Conservation (phyloP, 2,113 vertebrate genomes). For the Mustela lutreola region DNA sequence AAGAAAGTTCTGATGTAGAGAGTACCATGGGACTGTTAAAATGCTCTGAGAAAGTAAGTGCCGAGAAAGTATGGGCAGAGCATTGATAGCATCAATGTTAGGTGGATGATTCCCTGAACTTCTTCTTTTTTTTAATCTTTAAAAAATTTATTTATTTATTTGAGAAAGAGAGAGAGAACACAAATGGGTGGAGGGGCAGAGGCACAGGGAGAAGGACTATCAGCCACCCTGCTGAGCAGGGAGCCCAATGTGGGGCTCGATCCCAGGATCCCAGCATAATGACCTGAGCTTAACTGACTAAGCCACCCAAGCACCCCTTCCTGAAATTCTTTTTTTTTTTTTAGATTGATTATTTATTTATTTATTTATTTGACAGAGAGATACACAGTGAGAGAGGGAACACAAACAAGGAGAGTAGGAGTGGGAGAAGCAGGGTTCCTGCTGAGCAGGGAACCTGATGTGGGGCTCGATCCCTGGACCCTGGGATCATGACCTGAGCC, state of each 20-base stretch:
- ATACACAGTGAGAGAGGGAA: too few species aligned
- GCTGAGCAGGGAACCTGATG: too few species aligned
- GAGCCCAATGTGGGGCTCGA: too few species aligned
- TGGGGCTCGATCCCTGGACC: too few species aligned
- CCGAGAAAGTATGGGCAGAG: not conserved
- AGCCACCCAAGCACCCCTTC: not conserved
- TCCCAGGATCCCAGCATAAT: too few species aligned
- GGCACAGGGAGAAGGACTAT: not conserved
- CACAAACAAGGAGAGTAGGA: too few species aligned
- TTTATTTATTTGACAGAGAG: too few species aligned
- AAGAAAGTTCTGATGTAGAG: not conserved
- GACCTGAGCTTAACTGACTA: not conserved
- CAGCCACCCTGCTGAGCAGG: not conserved
- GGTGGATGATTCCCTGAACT: not conserved
- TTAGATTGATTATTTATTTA: too few species aligned
- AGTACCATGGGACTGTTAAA: not conserved
- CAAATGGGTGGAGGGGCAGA: not conserved
- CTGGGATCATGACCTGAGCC: too few species aligned
- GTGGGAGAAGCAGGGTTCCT: too few species aligned
- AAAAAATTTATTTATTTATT: not conserved
- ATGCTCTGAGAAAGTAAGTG: not conserved
- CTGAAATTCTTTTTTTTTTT: not conserved
- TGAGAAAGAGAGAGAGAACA: not conserved
- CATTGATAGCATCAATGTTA: not conserved
- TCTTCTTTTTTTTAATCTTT: not conserved